phyloP scores from a whole-genome alignment of 1,140 invertebrate species.

The Bombus polaris region DNA sequence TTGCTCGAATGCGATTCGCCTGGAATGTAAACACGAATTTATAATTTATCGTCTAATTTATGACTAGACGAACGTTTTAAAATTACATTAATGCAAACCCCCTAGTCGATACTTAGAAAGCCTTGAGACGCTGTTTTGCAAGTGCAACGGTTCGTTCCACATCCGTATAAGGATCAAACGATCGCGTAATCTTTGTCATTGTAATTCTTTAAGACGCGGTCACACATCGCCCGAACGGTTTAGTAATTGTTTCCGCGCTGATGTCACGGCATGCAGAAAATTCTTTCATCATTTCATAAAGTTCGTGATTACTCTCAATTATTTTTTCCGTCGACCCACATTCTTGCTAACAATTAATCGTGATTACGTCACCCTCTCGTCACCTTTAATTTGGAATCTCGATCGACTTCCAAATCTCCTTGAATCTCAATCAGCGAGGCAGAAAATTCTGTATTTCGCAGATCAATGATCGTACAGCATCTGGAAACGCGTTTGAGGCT shows the following conservation, averaged over 20 bases:
- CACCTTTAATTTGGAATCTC: constrained; percentile 14
- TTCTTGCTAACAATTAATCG: constrained; percentile 1
- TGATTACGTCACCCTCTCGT: neutral
- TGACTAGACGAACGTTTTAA: neutral
- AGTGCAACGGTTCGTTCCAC: neutral
- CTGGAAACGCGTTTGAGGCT: neutral
- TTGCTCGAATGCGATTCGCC: neutral
- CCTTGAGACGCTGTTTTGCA: constrained; percentile 9
- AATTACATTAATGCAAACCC: neutral
- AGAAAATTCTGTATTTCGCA: neutral
- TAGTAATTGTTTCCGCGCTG: constrained; percentile 35
- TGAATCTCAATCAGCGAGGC: too few relatives aligned
- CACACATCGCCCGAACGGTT: neutral
- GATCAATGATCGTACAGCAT: neutral
- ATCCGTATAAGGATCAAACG: constrained; percentile 2
- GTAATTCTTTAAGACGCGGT: neutral
- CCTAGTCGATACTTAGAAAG: neutral
- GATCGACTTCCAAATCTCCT: neutral
- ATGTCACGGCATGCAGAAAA: constrained; percentile 26
- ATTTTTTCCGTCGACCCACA: constrained; percentile 42
- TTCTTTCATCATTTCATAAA: constrained; percentile 13
- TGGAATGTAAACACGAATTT: too few relatives aligned
- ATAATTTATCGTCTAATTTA: neutral
- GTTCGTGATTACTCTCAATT: constrained; percentile 28
- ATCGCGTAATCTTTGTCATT: constrained; percentile 29